Evolutionary conservation across 1,140 invertebrate genomes (phyloP).

Genomic region (Lasaia peninsularis): DNA sequence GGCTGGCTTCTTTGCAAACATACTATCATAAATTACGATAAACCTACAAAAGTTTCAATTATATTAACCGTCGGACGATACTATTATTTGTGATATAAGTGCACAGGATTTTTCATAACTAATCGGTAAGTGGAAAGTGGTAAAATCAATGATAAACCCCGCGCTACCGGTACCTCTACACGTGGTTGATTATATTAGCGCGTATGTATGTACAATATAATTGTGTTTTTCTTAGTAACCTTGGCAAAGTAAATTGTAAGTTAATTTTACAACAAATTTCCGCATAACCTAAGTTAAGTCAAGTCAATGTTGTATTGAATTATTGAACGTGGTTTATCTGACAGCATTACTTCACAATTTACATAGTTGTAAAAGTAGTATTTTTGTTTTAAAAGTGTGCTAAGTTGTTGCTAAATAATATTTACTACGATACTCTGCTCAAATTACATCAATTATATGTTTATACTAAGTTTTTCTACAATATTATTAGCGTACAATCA

Average conservation of each 20-base stretch:
- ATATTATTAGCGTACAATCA: background rate
- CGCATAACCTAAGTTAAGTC: constrained; percentile 14
- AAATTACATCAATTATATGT: background rate
- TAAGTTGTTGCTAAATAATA: background rate
- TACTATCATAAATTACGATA: constrained; percentile 70
- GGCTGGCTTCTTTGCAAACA: constrained; percentile 76
- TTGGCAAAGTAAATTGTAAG: background rate
- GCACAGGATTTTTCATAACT: constrained; percentile 64
- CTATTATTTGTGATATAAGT: constrained; percentile 66
- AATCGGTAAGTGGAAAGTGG: constrained; percentile 67
- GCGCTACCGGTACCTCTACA: constrained; percentile 70
- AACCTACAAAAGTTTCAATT: constrained; percentile 54
- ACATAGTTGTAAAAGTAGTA: background rate
- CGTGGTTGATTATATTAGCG: constrained; percentile 62
- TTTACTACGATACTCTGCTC: too few species aligned
- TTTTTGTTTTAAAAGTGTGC: background rate
- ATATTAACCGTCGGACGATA: constrained; percentile 57
- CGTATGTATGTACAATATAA: constrained; percentile 48
- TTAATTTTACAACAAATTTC: background rate
- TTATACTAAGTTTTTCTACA: background rate
- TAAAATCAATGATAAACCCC: constrained; percentile 47
- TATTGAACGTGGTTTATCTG: constrained; percentile 67
- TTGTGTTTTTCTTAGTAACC: background rate
- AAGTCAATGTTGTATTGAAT: constrained; percentile 31
- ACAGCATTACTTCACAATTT: constrained; percentile 33